Percentiles rank a stretch among this genome's conserved stretches.
Conservation (phyloP, 2,113 vertebrate species). For the Eptesicus fuscus region DNA sequence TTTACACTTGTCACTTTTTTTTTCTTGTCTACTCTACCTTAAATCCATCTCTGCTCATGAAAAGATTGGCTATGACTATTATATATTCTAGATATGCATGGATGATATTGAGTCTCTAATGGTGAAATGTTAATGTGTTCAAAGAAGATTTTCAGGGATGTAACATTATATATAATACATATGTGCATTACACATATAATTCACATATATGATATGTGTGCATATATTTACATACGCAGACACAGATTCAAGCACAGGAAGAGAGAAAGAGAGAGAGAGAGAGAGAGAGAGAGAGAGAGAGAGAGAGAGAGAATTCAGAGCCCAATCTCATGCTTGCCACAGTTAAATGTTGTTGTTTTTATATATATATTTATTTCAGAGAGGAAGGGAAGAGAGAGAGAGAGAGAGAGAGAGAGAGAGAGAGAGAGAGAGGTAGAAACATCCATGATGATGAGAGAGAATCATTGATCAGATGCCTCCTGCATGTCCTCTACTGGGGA, state of each 20-base stretch:
- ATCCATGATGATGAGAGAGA: no score
- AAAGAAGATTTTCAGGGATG: background rate
- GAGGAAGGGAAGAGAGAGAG: background rate
- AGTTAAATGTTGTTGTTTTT: conserved; percentile 22
- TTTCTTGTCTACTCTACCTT: background rate
- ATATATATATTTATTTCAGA: no score
- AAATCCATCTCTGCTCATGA: background rate
- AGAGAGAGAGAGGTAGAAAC: background rate
- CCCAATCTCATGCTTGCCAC: background rate
- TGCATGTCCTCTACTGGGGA: no score
- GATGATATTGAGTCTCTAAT: background rate
- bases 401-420: background rate
- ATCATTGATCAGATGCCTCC: no score
- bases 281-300: background rate
- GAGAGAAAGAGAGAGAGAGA: background rate
- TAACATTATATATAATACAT: background rate
- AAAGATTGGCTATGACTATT: background rate
- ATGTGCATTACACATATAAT: background rate
- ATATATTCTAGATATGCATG: background rate
- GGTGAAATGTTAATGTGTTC: background rate
- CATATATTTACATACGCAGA: background rate
- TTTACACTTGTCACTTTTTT: conserved; percentile 13
- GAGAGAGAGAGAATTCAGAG: background rate
- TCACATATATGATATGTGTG: background rate
- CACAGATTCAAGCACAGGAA: background rate